Base-by-base conservation (phyloP, 2,888 invertebrate genomes). In the Leptinotarsa juncta region DNA sequence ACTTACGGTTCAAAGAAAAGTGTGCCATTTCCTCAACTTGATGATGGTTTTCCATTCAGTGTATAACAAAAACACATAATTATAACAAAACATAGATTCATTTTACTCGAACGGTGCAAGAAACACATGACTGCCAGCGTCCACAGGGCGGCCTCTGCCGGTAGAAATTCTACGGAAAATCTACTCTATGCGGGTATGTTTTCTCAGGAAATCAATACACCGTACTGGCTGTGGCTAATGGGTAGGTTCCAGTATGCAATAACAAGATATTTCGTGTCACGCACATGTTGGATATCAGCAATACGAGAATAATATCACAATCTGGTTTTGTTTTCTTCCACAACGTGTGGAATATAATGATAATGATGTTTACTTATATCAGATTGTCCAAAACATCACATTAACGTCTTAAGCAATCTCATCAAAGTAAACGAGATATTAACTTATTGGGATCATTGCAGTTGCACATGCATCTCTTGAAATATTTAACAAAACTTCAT, bases 161-260 rank as follows among this genome's bases (percentile, higher is more conserved):
- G 69, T 57, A 49, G 42, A 57, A 57, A 69, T 69, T 10, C 69
- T n/a, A 57, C 42, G 20, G 48, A 60, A 68, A 57, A 48, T 62
- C 32, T 42, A 12, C 69, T 69, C 20, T 60, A 69, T 69, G 69
- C 69, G 69, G 69, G 23, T 48, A 48, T 48, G 42, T 69, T 57
- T 16, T 57, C 18, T n/a, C 15, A 15, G 10, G 5, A 57, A 69
- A 69, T 69, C 69, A 20, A 69, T 69, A 57, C 48, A 16, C 20
- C 42, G 69, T 57, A 57, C 69, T 23, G 55, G 69, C 23, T 53
- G 42, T 53, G 55, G 48, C 42, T 20, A 4, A 48, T 55, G 23
- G 20, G 32, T 48, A 20, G 60, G 18, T 60, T 20, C 23, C 14
- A 5, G 16, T 26, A 53, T 48, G 69, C 15, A 57, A 69, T 57